These are phyloP conservation scores for Hetaerina americana DNA, from an alignment of 1,140 invertebrate genomes.

Conservation along the genomic window DNA sequence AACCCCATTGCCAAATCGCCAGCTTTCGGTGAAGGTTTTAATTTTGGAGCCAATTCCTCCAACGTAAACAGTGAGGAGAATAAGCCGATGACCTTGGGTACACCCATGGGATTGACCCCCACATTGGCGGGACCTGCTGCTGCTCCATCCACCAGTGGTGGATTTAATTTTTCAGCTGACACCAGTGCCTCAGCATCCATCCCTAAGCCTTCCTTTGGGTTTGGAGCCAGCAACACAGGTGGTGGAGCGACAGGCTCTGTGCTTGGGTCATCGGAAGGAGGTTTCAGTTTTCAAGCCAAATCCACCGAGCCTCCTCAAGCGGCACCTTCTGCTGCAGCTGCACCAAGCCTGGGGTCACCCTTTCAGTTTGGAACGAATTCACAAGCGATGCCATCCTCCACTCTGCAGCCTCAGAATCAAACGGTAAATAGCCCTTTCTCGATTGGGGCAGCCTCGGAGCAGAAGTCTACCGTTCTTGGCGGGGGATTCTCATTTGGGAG, in stretches of 20 bases:
- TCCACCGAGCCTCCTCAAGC: not conserved
- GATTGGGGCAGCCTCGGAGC: not conserved
- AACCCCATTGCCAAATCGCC: not conserved
- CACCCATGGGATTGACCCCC: not conserved
- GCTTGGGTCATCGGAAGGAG: not conserved
- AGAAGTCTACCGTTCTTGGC: not conserved
- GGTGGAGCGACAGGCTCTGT: not conserved
- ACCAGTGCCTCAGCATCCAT: not conserved
- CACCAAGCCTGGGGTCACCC: conserved; percentile 10
- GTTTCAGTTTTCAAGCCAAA: conserved; percentile 1
- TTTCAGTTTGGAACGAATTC: conserved; percentile 25
- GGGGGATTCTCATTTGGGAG: not conserved
- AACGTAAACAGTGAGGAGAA: not conserved
- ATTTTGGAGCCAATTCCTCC: not conserved
- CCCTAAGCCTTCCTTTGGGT: not conserved
- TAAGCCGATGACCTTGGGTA: not conserved
- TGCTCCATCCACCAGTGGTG: too few species aligned
- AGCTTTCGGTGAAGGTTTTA: not conserved
- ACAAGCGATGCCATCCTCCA: not conserved
- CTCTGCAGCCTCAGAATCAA: not conserved
- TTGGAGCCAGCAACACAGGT: not conserved
- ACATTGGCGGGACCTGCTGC: not conserved
- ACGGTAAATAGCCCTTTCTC: not conserved
- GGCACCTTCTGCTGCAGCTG: not conserved
- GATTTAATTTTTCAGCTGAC: not conserved